A percentile compares a stretch with the other conserved stretches of the same genome.
phyloP scores from a whole-genome alignment of 2,113 vertebrate genomes.

The Aplodontia rufa region DNA sequence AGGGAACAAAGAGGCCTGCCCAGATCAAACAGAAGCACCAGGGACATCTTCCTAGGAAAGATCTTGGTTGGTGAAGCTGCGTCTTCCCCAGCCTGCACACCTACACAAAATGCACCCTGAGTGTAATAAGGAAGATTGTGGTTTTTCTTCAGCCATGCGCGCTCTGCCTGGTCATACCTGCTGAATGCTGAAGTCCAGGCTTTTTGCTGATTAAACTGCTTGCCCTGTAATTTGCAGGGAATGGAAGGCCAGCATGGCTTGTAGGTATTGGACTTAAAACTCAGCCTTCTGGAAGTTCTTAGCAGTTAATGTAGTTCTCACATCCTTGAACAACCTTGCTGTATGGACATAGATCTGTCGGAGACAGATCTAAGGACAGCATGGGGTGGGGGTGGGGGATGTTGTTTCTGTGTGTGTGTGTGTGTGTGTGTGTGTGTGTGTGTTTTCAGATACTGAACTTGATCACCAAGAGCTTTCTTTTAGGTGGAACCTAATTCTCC shows the following conservation, averaged over 20 bases:
- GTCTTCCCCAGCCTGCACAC: conserved; percentile 61
- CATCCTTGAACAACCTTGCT: not conserved
- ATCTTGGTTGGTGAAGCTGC: conserved; percentile 46
- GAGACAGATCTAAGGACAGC: not conserved
- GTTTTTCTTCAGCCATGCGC: not conserved
- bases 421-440: not conserved
- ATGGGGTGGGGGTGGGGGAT: not conserved
- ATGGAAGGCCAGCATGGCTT: not conserved
- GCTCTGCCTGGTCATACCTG: not conserved
- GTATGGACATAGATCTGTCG: not conserved
- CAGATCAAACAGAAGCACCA: conserved; percentile 31
- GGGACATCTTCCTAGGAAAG: conserved; percentile 9
- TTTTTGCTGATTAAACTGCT: conserved; percentile 38
- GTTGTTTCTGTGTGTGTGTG: not conserved
- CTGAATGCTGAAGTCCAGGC: not conserved
- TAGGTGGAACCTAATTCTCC: not conserved
- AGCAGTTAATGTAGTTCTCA: not conserved
- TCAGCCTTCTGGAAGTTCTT: not conserved
- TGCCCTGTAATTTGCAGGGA: conserved; percentile 13
- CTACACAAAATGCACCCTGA: not conserved
- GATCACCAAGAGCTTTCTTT: not conserved
- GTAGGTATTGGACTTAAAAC: not conserved
- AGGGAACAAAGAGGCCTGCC: conserved; percentile 23
- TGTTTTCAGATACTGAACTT: not conserved
- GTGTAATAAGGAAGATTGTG: not conserved